A percentile compares a stretch with the other conserved stretches of the same genome.
phyloP scores from a whole-genome alignment of 2,888 invertebrate genomes.

The Euproctis similis region DNA sequence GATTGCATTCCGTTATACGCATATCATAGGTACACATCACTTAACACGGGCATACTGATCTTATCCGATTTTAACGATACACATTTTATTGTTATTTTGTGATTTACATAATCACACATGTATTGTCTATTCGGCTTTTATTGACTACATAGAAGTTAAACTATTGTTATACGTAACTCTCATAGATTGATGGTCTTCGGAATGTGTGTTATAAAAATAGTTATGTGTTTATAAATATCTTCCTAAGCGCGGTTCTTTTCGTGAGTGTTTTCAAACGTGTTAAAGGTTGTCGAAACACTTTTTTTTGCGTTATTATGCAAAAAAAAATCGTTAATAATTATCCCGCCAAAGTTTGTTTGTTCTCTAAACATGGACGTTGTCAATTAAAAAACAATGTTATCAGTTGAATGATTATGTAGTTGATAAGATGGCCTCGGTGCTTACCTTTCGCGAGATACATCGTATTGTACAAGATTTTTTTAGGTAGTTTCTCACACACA shows the following conservation, averaged over 20 bases:
- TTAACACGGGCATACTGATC: background rate
- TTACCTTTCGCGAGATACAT: too few species aligned
- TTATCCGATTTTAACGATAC: conserved; percentile 1
- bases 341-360: conserved; percentile 1
- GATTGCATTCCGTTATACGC: background rate
- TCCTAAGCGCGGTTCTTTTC: background rate
- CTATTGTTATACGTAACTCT: background rate
- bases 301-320: background rate
- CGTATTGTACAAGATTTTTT: too few species aligned
- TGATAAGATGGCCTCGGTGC: too few species aligned
- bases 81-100: conserved; percentile 1
- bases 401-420: conserved; percentile 14
- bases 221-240: background rate
- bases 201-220: conserved; percentile 3
- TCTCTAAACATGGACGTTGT: conserved; percentile 10
- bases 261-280: background rate
- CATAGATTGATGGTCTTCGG: background rate
- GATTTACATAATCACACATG: background rate
- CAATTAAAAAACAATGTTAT: conserved; percentile 28
- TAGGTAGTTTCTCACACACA: too few species aligned
- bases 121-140: too few species aligned
- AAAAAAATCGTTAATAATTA: background rate
- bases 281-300: background rate
- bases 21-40: background rate
- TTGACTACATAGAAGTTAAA: conserved; percentile 3